Evolutionary conservation across 2,797 vertebrate species (phyloP), one percentile per base, ranked within the genome.

Genomic region (Sebastes kiyomatsui): DNA sequence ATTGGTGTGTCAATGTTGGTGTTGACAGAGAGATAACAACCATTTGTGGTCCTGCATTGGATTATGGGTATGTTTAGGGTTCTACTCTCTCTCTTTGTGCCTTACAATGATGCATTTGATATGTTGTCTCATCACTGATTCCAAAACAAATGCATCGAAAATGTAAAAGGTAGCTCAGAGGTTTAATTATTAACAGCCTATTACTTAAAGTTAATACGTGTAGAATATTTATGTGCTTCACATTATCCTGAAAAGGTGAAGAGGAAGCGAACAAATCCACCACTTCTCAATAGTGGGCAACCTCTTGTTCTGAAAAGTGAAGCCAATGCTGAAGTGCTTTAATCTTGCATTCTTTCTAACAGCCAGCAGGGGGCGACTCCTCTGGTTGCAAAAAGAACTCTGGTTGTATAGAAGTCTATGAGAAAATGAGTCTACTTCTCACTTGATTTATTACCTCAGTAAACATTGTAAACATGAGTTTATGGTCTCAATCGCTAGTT

Each of bases 11-110:
- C 76, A 22, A 7, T 22, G 79, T 67, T 52, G 12, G 55, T 55
- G 76, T 60, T 72, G 59, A 80, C 73, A 25, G 60, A 74, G 32
- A 62, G 72, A 72, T 62, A 71, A 72, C 65, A 54, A 42, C 7
- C 12, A 3, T 12, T 38, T 61, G 22, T 18, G 60, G 18, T 33
- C 54, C 33, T 33, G 72, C 32, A 46, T 2, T 5, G 72, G 35
- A 77, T 68, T 76, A 11, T 81, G n/a, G 72, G 46, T 49, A 67
- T 28, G 23, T 20, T 67, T 20, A 49, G 23, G 64, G 14, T 66
- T 14, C 1, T 38, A 8, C 59, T 49, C 16, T 22, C 61, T 64
- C 59, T 33, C 30, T 66, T 27, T 46, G 23, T 22, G 54, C 30
- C 8, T 54, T 11, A 54, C 59, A 28, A 25, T 60, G 16, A 35